Base-by-base conservation (phyloP, 1,140 invertebrate species). In the Patella vulgata region DNA sequence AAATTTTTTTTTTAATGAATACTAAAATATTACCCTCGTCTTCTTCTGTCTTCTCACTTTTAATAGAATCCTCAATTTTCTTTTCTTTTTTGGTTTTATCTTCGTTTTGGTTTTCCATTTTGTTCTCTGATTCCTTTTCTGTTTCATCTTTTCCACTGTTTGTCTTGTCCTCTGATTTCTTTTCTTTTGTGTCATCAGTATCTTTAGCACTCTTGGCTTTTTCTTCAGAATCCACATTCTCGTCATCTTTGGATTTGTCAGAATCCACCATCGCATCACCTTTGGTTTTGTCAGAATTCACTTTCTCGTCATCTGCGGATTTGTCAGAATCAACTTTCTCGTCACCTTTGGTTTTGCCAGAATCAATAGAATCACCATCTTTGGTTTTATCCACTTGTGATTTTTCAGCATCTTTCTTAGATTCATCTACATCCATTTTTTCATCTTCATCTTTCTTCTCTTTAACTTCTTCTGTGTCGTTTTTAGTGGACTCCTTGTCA, bases 131-230 rank as follows among this genome's bases (percentile, higher is more conserved):
- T 44, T 56, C 39, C 66, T 48, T 40, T 57, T 52, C 57, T 59
- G 46, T 67, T 56, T 66, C 63, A 55, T 75, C 68, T 39, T 36
- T 36, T 36, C 33, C 14, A 36, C 14, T 36, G 33, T 36, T n/a
- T n/a, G 54, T 42, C 33, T 66, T 56, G 52, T 65, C 62, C 17
- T 73, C 74, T 6, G 62, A 47, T 42, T 69, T 63, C 27, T 39
- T 67, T 57, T 73, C 71, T 8, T 59, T 52, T 33, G 59, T 53
- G 9, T 71, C 64, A 56, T 62, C 54, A 14, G 54, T 23, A 36
- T 14, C 14, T 5, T 36, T 14, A 36, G 33, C 6, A 14, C 6
- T 5, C 14, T 36, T 36, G 33, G 5, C 33, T 8, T 5, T 14
- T 8, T 14, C 14, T 9, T 58, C 59, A 27, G 19, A 14, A n/a